Percentiles rank a stretch among this genome's conserved stretches.
Conservation (phyloP, 2,888 invertebrate species). For the Gastracanthus pulcherrimus region DNA sequence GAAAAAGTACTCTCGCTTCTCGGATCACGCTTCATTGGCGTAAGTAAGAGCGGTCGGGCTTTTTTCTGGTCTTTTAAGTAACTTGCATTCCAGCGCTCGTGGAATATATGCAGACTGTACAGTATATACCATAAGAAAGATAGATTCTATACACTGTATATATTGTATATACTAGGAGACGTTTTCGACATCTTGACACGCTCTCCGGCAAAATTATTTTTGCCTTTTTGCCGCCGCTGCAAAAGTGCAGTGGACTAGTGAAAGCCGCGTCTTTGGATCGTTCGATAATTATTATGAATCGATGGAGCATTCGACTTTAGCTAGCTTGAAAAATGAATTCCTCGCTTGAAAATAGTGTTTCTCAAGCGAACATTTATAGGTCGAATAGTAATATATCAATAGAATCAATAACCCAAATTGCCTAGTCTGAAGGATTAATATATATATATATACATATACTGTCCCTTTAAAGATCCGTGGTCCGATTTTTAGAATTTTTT, state of each 20-base stretch:
- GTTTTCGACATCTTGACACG: not conserved
- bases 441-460: too few species aligned
- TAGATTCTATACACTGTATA: not conserved
- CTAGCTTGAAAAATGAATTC: not conserved
- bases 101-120: too few species aligned
- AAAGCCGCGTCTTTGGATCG: constrained; percentile 5
- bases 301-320: constrained; percentile 24
- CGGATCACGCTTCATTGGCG: constrained; percentile 34
- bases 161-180: not conserved
- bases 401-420: too few species aligned
- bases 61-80: not conserved
- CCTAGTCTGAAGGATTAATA: too few species aligned
- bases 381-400: too few species aligned
- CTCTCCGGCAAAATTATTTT: constrained; percentile 14
- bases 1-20: not conserved
- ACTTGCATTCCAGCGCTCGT: too few species aligned
- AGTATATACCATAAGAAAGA: too few species aligned
- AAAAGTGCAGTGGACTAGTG: not conserved
- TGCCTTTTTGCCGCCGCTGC: not conserved
- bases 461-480: too few species aligned
- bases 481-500: too few species aligned
- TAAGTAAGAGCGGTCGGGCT: not conserved
- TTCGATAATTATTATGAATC: constrained; percentile 44
- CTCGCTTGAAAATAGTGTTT: too few species aligned
- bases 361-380: too few species aligned